A percentile compares a stretch with the other conserved stretches of the same genome.
Evolutionary conservation across 2,888 invertebrate species (phyloP).

Genomic region (Thalpophila matura): DNA sequence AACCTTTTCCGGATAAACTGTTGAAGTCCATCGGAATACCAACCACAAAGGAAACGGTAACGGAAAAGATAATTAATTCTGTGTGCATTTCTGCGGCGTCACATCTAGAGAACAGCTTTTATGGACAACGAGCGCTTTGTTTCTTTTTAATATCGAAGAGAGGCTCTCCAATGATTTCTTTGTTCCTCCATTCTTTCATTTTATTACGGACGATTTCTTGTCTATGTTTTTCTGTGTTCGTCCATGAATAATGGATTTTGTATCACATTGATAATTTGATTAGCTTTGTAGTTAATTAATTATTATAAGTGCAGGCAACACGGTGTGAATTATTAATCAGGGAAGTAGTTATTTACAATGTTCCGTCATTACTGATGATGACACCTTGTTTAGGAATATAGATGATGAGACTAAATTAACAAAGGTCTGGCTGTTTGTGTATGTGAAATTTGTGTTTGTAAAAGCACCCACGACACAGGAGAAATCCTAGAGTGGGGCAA

Average conservation of each 20-base stretch:
- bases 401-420: too few species aligned
- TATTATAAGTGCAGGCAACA: conserved; percentile 28
- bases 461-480: too few species aligned
- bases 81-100: conserved; percentile 54
- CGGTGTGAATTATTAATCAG: conserved; percentile 37
- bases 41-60: conserved; percentile 53
- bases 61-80: conserved; percentile 62
- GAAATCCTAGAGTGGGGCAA: too few species aligned
- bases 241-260: conserved; percentile 46
- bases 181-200: conserved; percentile 21
- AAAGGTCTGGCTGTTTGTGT: too few species aligned
- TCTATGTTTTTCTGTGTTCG: conserved; percentile 26
- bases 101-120: conserved; percentile 55
- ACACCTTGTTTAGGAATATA: conserved; percentile 8
- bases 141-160: conserved; percentile 41
- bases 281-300: conserved; percentile 49
- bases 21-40: conserved; percentile 51
- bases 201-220: conserved; percentile 38
- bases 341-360: conserved; percentile 25
- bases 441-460: too few species aligned
- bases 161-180: conserved; percentile 19
- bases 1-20: conserved; percentile 55
- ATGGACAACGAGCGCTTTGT: conserved; percentile 36
- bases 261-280: conserved; percentile 49
- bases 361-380: conserved; percentile 27